Evolutionary conservation across 2,888 invertebrate genomes (phyloP), one percentile per base, ranked within the genome.

Genomic region (Allygus modestus): DNA sequence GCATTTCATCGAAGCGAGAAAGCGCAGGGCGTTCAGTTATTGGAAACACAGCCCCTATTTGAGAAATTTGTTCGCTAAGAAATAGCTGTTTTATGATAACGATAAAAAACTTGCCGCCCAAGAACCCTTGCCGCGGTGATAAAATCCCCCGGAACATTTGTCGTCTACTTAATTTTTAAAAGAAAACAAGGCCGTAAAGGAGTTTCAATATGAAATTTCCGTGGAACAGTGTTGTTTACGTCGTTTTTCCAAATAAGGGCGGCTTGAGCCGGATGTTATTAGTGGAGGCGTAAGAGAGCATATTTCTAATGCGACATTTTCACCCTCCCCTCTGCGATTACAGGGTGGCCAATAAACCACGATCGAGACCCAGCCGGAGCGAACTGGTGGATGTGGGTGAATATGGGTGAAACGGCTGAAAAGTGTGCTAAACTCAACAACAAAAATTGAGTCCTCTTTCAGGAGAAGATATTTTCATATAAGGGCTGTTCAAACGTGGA

Each of bases 251-350:
- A 33, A 28, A 26, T 17, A 28, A 26, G 69, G 69, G 61, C 61
- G 61, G 61, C 61, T 12, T 65, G n/a, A n/a, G 41, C 20, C n/a
- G 41, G 51, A 43, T 12, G 28, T 51, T 77, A 71, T 77, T 77
- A 77, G 46, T 51, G 28, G 51, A 73, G 77, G 77, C 43, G 77
- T 20, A 73, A 73, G 77, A 43, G 41, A 51, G 77, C 77, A 77
- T 77, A 77, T 77, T 77, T 77, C 51, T 77, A 46, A 77, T 43
- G 51, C 51, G 77, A 77, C 46, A 77, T 77, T 77, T 51, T 51
- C 77, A 41, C 77, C 73, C 71, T 71, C n/a, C 73, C 77, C 77
- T 77, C 23, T 46, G 77, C 77, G 46, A 77, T 77, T 77, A 77
- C 77, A 17, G 41, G 73, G 37, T 43, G 33, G 73, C 26, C 46